Evolutionary conservation across 2,888 invertebrate species (phyloP), one percentile per base, ranked within the genome.

Genomic region (Apotomis betuletana): DNA sequence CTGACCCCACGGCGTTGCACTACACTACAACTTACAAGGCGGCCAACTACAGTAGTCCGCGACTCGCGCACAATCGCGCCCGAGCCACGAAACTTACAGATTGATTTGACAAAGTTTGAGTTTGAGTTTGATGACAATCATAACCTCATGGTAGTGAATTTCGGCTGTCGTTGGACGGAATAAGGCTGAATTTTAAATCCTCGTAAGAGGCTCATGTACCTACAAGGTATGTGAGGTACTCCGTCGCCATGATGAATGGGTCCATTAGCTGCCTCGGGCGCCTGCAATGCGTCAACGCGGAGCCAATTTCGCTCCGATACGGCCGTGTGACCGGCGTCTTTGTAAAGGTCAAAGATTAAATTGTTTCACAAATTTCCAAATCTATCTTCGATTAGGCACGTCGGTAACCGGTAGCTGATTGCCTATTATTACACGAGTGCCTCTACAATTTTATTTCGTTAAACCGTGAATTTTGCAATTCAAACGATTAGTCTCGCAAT

Each of bases 241-340:
- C 15, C 5, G 44, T 46, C 46, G 27, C 44, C 46, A 82, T 86
- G 81, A 87, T 89, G 87, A 91, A 90, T 89, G 90, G 84, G 83
- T 87, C 87, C 84, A 85, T 84, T 84, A 85, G 83, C 83, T 80
- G 80, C 81, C 77, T 80, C 74, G 77, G 79, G 70, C 75, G 76
- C 75, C 80, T 83, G 83, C 84, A 85, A 78, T 83, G 82, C 82
- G 82, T 79, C 83, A 81, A 73, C 65, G 63, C 67, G 46, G 5
- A 10, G 76, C 55, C 52, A 49, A 38, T 68, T 65, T 54, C 15
- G 46, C 62, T n/a, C 36, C 49, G 41, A 63, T 51, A 69, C 44
- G 15, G 63, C 38, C 55, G 41, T 57, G 27, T 72, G 68, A 54
- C 62, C 44, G 49, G 36, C 60, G 58, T 61, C 67, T 71, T 67